Conservation (phyloP, 2,797 vertebrate species). For the Characodon lateralis region DNA sequence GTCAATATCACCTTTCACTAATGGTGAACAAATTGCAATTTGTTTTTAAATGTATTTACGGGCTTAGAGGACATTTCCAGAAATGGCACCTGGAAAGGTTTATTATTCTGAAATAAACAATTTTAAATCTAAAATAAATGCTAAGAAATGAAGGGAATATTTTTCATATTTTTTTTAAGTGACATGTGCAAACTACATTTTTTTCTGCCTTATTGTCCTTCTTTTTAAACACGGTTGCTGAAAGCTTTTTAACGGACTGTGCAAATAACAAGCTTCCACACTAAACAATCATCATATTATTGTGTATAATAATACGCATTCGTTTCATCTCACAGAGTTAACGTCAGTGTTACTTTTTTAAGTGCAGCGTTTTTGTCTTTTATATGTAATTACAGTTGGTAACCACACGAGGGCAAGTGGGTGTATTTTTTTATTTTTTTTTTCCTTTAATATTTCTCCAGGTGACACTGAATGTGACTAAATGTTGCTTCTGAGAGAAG, state of each 20-base stretch:
- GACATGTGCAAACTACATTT: slow-evolving; percentile 24
- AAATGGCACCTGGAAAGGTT: background rate
- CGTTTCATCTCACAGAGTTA: background rate
- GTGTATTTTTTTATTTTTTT: background rate
- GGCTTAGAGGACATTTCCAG: background rate
- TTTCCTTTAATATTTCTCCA: background rate
- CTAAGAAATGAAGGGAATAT: no score
- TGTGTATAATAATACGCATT: background rate
- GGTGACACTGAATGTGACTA: background rate
- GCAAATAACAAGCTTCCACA: slow-evolving; percentile 3
- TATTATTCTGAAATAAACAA: background rate
- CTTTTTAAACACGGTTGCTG: slow-evolving; percentile 1
- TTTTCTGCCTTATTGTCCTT: slow-evolving; percentile 18
- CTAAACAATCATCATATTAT: background rate
- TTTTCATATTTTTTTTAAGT: background rate
- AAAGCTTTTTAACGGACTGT: slow-evolving; percentile 7
- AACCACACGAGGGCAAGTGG: slow-evolving; percentile 39
- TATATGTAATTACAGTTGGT: slow-evolving; percentile 9
- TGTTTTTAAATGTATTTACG: background rate
- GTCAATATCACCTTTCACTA: background rate
- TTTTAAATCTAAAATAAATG: background rate
- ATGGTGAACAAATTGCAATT: background rate
- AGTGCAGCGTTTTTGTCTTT: slow-evolving; percentile 16
- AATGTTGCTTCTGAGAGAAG: background rate
- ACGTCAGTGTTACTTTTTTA: background rate